phyloP scores from a whole-genome alignment of 2,797 vertebrate genomes.

The Octomys mimax region DNA sequence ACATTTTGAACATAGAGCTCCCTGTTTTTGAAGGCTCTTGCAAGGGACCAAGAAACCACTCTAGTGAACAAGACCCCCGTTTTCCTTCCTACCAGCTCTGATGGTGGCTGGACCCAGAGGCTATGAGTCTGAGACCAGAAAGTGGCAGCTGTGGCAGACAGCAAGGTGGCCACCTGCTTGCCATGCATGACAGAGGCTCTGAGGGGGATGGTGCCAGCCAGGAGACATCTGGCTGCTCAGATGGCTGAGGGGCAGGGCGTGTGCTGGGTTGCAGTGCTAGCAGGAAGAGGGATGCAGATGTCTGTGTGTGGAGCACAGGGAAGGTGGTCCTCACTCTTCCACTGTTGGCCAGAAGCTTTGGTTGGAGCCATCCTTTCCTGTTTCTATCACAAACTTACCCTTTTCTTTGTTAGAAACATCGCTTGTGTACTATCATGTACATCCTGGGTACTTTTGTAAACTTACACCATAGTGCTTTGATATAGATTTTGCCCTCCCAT shows the following conservation, averaged over 20 bases:
- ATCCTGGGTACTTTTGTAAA: neutral
- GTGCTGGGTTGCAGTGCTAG: accelerated
- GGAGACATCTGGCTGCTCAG: neutral
- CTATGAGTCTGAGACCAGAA: neutral
- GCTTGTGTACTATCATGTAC: neutral
- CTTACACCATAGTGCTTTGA: neutral
- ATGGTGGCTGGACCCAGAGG: accelerated
- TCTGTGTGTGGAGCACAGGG: accelerated
- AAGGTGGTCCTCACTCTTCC: neutral
- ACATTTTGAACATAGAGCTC: neutral
- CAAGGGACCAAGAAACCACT: accelerated
- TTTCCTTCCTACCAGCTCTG: neutral
- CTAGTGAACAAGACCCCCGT: accelerated
- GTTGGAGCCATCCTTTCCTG: accelerated
- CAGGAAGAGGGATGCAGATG: neutral
- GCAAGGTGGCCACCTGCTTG: neutral
- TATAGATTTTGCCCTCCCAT: neutral
- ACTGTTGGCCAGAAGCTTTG: neutral
- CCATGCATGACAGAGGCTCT: neutral
- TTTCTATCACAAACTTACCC: neutral
- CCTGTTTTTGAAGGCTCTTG: neutral
- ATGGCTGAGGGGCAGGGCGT: accelerated
- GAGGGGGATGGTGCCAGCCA: neutral
- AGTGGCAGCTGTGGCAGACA: neutral
- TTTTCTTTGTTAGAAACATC: neutral